Percentiles rank a stretch among this genome's conserved stretches.
These are phyloP conservation scores for Helleia helle DNA, from an alignment of 2,888 invertebrate species.

Conservation along the genomic window DNA sequence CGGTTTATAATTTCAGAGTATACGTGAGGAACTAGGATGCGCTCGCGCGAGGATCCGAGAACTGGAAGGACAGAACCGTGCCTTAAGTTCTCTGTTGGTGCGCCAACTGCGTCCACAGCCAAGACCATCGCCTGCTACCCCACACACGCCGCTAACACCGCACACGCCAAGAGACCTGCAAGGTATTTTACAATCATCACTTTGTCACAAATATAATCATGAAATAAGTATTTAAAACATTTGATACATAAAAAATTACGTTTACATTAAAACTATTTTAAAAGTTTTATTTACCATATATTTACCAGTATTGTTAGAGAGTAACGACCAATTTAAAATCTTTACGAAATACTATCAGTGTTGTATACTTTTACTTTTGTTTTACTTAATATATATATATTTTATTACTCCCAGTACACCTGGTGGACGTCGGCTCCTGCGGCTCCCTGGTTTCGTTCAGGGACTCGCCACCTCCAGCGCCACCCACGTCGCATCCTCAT, in stretches of 20 bases:
- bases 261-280: no score
- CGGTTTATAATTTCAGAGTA: slow-evolving; percentile 67
- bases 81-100: slow-evolving; percentile 79
- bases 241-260: no score
- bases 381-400: no score
- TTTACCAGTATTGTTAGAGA: not conserved
- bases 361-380: no score
- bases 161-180: slow-evolving; percentile 43
- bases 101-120: slow-evolving; percentile 74
- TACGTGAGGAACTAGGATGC: slow-evolving; percentile 84
- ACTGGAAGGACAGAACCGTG: slow-evolving; percentile 84
- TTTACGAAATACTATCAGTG: no score
- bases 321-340: no score
- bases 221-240: no score
- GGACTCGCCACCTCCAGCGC: slow-evolving; percentile 61
- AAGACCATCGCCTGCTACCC: slow-evolving; percentile 70
- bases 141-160: slow-evolving; percentile 53
- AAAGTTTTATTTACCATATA: no score
- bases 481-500: slow-evolving; percentile 57
- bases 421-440: slow-evolving; percentile 62
- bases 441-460: slow-evolving; percentile 66
- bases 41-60: slow-evolving; percentile 83
- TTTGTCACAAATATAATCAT: no score
- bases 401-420: slow-evolving; percentile 43
- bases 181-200: slow-evolving; percentile 26